Percentiles rank a stretch among this genome's conserved stretches.
Conservation (phyloP, 2,797 vertebrate genomes). For the Vultur gryphus region DNA sequence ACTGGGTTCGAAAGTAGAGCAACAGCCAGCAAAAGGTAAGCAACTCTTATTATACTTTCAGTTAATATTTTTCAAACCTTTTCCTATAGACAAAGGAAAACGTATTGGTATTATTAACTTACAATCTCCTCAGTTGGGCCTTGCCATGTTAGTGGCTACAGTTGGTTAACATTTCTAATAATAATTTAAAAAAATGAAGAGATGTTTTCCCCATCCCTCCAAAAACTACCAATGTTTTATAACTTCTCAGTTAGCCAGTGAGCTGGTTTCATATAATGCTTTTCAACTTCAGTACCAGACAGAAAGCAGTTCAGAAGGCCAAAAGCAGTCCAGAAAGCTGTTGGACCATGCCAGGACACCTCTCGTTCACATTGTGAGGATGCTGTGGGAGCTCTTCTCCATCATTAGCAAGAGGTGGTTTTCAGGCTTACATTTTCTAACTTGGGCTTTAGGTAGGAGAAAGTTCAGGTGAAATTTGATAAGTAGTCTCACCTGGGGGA, state of each 20-base stretch:
- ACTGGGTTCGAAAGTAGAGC: neutral
- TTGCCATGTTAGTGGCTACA: neutral
- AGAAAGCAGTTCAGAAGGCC: neutral
- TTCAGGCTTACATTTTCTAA: neutral
- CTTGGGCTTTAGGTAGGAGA: neutral
- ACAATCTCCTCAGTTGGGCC: neutral
- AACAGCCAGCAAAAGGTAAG: neutral
- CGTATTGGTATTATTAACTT: neutral
- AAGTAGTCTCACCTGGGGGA: neutral
- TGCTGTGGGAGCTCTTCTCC: neutral
- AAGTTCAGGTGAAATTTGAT: neutral
- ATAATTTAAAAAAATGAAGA: neutral
- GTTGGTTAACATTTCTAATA: neutral
- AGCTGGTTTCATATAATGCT: neutral
- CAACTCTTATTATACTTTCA: neutral
- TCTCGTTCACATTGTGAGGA: too few species aligned
- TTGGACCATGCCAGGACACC: fast-evolving
- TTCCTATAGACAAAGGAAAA: neutral
- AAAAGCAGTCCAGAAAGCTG: neutral
- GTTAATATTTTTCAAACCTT: neutral
- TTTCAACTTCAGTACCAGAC: neutral
- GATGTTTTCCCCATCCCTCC: neutral
- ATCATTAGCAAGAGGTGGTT: neutral
- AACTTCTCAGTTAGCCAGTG: neutral
- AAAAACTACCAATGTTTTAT: neutral